phyloP scores from a whole-genome alignment of 2,797 vertebrate species.

The Sphenodon punctatus region DNA sequence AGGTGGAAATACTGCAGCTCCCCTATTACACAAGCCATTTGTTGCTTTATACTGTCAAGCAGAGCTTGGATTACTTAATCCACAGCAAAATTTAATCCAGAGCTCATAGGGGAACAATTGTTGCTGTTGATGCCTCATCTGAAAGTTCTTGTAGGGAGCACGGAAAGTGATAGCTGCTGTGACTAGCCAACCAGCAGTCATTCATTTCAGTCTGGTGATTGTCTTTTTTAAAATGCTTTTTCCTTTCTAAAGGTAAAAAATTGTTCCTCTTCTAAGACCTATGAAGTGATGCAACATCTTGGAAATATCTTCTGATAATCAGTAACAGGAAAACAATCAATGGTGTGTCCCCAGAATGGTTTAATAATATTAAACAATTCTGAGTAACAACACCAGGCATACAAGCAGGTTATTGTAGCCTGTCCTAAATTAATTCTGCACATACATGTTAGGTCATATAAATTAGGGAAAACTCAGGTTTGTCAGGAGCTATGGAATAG shows the following conservation, averaged over 20 bases:
- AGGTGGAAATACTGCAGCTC: constrained; percentile 5
- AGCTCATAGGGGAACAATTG: background rate
- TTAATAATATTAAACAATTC: background rate
- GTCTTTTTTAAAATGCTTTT: background rate
- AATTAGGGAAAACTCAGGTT: too few species aligned
- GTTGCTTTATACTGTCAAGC: background rate
- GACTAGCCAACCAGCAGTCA: background rate
- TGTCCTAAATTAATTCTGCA: background rate
- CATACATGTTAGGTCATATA: too few species aligned
- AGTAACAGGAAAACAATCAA: background rate
- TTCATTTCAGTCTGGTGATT: background rate
- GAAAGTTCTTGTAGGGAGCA: background rate
- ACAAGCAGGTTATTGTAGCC: background rate
- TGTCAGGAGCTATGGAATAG: too few species aligned
- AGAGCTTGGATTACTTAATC: background rate
- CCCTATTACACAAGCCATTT: background rate
- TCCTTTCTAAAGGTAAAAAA: background rate
- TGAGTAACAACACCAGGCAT: background rate
- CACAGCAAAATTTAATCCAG: background rate
- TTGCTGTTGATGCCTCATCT: background rate
- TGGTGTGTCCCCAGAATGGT: background rate
- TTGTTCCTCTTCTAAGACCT: background rate
- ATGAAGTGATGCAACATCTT: background rate
- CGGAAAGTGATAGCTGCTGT: background rate
- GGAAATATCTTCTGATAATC: background rate